These are phyloP conservation scores for Adelges cooleyi DNA, from an alignment of 1,140 invertebrate species.

Conservation along the genomic window DNA sequence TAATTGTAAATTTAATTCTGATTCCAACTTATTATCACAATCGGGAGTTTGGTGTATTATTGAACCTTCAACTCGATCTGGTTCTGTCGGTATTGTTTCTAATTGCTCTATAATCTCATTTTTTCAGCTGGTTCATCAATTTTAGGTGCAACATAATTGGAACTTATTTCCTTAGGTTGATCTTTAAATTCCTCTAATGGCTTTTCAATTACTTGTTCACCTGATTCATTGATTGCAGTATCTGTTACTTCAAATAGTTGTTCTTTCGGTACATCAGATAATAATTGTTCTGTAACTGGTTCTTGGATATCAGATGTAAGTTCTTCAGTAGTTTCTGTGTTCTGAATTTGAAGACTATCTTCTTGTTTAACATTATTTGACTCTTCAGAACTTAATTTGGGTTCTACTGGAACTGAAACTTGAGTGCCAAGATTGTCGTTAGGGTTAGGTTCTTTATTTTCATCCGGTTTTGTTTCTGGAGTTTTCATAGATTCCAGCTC, in stretches of 20 bases:
- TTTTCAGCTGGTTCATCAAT: neutral
- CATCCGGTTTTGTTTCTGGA: slow-evolving; percentile 2
- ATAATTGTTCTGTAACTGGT: neutral
- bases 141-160: neutral
- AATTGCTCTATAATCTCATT: slow-evolving; percentile 6
- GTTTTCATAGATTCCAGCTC: slow-evolving; percentile 25
- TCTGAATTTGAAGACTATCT: neutral
- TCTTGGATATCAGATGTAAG: no score
- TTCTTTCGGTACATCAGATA: neutral
- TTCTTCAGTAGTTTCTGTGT: neutral
- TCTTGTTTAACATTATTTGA: neutral
- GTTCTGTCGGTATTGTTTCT: neutral
- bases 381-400: neutral
- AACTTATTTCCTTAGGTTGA: neutral
- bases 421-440: neutral
- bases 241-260: neutral
- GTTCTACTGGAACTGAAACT: neutral
- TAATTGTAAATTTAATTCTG: neutral
- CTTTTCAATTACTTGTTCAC: neutral
- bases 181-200: neutral
- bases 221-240: neutral
- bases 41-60: slow-evolving; percentile 30
- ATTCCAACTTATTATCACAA: slow-evolving; percentile 1
- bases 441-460: neutral
- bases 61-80: slow-evolving; percentile 28